phyloP scores from a whole-genome alignment of 2,797 vertebrate species.

The Poeciliopsis presidionis region DNA sequence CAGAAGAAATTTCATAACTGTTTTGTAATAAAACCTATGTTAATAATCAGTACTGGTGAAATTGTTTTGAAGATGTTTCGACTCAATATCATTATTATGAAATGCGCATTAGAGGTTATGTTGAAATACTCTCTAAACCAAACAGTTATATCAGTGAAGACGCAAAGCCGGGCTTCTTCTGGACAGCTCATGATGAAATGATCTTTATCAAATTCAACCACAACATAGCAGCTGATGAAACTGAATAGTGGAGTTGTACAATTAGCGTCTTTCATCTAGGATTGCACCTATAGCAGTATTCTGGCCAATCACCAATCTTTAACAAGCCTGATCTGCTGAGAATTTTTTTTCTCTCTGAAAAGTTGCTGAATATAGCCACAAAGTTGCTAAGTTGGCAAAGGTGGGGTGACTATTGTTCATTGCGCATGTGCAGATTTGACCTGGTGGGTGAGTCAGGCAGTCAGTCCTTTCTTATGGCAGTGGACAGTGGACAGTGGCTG shows the following conservation, averaged over 20 bases:
- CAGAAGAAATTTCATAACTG: background rate
- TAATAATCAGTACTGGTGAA: background rate
- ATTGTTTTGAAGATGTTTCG: background rate
- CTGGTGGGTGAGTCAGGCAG: background rate
- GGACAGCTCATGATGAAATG: slow-evolving; percentile 4
- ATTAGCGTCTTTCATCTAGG: background rate
- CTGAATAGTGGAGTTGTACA: slow-evolving; percentile 2
- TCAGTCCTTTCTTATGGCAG: background rate
- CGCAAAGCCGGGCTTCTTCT: background rate
- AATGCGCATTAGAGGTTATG: background rate
- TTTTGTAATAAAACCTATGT: background rate
- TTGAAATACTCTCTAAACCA: background rate
- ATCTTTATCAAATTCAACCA: slow-evolving; percentile 24
- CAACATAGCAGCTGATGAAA: slow-evolving; percentile 17
- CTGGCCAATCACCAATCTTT: background rate
- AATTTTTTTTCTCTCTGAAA: background rate
- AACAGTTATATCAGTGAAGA: background rate
- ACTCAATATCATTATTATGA: background rate
- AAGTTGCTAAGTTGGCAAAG: too few relatives aligned
- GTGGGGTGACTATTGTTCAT: background rate
- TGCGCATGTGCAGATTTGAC: background rate
- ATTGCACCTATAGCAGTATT: background rate
- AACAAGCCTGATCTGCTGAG: background rate
- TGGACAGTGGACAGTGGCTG: background rate
- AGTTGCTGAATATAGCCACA: too few relatives aligned